These are phyloP conservation scores for Drosophila maculinotata DNA, from an alignment of 2,888 invertebrate species.

Conservation along the genomic window DNA sequence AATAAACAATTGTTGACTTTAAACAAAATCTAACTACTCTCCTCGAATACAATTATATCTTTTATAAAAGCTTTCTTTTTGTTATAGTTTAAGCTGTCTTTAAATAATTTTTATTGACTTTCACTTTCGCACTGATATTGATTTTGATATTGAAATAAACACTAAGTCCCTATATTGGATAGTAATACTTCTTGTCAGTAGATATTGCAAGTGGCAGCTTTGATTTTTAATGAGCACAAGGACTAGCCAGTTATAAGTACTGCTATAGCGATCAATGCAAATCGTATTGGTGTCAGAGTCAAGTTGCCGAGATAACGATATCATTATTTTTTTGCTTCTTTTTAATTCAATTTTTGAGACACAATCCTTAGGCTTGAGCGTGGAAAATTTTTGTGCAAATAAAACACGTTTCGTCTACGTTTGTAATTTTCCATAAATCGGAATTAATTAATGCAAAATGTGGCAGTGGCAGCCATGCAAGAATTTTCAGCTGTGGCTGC, in stretches of 20 bases:
- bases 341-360: not conserved
- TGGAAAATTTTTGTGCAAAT: slow-evolving; percentile 68
- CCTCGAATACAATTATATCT: too few relatives aligned
- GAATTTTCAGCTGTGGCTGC: slow-evolving; percentile 41
- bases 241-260: slow-evolving; percentile 23
- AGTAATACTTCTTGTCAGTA: slow-evolving; percentile 13
- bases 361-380: slow-evolving; percentile 21
- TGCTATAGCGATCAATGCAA: slow-evolving; percentile 37
- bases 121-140: slow-evolving; percentile 36
- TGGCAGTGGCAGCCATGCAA: slow-evolving; percentile 38
- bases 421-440: slow-evolving; percentile 64
- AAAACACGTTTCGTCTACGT: slow-evolving; percentile 59
- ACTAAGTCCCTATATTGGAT: not conserved
- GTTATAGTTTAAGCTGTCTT: too few relatives aligned
- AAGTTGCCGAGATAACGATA: slow-evolving; percentile 57
- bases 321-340: slow-evolving; percentile 1
- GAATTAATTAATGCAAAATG: slow-evolving; percentile 40
- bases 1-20: too few relatives aligned
- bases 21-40: too few relatives aligned
- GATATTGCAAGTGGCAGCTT: slow-evolving; percentile 35
- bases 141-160: too few relatives aligned
- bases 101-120: slow-evolving; percentile 10
- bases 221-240: slow-evolving; percentile 48
- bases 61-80: too few relatives aligned
- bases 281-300: slow-evolving; percentile 62